These are phyloP conservation scores for Yponomeuta malinellus DNA, from an alignment of 2,888 invertebrate genomes.

Conservation along the genomic window DNA sequence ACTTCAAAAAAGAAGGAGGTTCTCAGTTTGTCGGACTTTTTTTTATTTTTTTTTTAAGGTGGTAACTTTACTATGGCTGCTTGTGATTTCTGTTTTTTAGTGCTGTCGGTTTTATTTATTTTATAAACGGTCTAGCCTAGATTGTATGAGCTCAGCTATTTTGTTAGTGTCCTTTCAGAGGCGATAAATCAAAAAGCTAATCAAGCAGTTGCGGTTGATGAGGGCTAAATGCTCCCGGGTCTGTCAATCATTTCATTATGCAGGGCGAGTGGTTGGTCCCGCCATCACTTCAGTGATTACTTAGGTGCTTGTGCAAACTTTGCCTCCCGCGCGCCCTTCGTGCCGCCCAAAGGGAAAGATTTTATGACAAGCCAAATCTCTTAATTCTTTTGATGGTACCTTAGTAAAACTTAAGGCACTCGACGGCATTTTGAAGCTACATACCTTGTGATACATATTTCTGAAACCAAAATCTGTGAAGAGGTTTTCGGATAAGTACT, in stretches of 20 bases:
- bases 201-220: not conserved
- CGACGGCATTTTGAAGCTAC: not conserved
- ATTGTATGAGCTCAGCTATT: not conserved
- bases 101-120: not conserved
- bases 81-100: too few relatives aligned
- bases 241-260: not conserved
- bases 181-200: not conserved
- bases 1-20: too few relatives aligned
- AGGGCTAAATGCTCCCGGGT: not conserved
- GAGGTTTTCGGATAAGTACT: not conserved
- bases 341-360: not conserved
- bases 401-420: not conserved
- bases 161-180: not conserved
- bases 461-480: not conserved
- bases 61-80: too few relatives aligned
- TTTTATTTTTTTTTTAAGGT: too few relatives aligned
- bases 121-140: not conserved
- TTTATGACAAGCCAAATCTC: conserved; percentile 1
- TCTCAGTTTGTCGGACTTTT: too few relatives aligned
- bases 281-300: conserved; percentile 1
- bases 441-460: too few relatives aligned
- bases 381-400: not conserved
- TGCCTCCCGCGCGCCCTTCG: not conserved
- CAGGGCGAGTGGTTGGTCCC: not conserved
- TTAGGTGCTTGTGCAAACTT: conserved; percentile 1